phyloP scores from a whole-genome alignment of 2,888 invertebrate genomes.

The Nomada goodeniana region DNA sequence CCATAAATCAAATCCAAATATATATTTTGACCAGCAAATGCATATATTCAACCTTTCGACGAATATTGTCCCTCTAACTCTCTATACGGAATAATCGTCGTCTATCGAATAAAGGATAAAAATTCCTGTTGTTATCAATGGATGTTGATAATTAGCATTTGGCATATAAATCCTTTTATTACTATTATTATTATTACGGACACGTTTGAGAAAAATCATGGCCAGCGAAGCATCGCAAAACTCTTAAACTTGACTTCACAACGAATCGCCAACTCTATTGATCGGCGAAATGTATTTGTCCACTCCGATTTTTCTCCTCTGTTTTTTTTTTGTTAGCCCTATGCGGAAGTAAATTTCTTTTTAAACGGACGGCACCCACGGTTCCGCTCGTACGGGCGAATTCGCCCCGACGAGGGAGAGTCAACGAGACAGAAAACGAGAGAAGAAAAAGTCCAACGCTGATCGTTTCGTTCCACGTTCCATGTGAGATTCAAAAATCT shows the following conservation, averaged over 20 bases:
- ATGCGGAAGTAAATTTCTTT: not conserved
- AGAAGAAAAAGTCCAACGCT: not conserved
- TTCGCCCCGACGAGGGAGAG: not conserved
- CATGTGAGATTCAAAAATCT: conserved; percentile 28
- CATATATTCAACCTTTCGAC: not conserved
- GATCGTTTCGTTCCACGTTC: conserved; percentile 25
- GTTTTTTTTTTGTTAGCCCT: not conserved
- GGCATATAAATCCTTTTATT: not conserved
- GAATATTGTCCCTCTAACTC: not conserved
- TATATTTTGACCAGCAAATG: not conserved
- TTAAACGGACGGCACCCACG: not conserved
- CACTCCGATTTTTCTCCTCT: not conserved
- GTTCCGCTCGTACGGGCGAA: not conserved
- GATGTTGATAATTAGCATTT: no score
- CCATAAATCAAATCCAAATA: not conserved
- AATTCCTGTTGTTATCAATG: no score
- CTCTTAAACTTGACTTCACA: no score
- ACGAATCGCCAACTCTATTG: not conserved
- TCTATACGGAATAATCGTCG: not conserved
- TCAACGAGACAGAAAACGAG: conserved; percentile 18
- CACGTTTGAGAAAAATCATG: not conserved
- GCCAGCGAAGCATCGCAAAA: no score
- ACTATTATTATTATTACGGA: no score
- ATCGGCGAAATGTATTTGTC: not conserved
- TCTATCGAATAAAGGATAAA: not conserved